Base-by-base conservation (phyloP, 1,140 invertebrate species). In the Rhopalosiphum padi region DNA sequence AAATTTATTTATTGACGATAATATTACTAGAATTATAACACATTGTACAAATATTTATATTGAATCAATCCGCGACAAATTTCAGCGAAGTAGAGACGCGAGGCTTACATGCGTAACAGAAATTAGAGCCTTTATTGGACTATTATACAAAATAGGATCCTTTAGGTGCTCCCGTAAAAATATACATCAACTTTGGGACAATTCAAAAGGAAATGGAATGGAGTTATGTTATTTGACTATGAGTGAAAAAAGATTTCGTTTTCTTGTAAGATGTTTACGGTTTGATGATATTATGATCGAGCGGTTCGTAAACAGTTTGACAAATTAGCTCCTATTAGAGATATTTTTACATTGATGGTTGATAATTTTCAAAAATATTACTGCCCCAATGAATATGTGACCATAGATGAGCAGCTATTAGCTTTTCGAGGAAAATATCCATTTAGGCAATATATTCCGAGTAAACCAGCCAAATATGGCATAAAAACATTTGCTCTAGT, bases 401-500 rank as follows among this genome's bases (percentile, higher is more conserved):
- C 95, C 88, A 94, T 95, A 86, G 95, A 96, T 94, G 95, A 96
- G 94, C 94, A 95, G 94, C 94, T 96, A 21, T 91, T 94, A 93
- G 92, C 94, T 25, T 96, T 95, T 94, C 55, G 95, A 48, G 95
- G 95, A 51, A 93, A 95, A 51, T 95, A 95, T 94, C 9, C 25
- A 37, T 96, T 96, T 93, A 94, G 94, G 22, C 95, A 95, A 23
- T 55, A 55, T 23, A 55, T 55, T 55, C 53, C 53, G 22, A 55
- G 53, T 55, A 55, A 55, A 55, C 95, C 95, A 95, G 94, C 94
- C 55, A 95, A 95, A 94, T 96, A 96, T 94, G 96, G 95, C n/a
- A 95, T 96, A 87, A 96, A 96, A 94, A 94, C 95, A 93, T 95
- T 94, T 94, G 94, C 94, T 87, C 92, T 95, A 51, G 94, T 94